A percentile compares a stretch with the other conserved stretches of the same genome.
phyloP scores from a whole-genome alignment of 2,113 vertebrate genomes.

The Channa argus region DNA sequence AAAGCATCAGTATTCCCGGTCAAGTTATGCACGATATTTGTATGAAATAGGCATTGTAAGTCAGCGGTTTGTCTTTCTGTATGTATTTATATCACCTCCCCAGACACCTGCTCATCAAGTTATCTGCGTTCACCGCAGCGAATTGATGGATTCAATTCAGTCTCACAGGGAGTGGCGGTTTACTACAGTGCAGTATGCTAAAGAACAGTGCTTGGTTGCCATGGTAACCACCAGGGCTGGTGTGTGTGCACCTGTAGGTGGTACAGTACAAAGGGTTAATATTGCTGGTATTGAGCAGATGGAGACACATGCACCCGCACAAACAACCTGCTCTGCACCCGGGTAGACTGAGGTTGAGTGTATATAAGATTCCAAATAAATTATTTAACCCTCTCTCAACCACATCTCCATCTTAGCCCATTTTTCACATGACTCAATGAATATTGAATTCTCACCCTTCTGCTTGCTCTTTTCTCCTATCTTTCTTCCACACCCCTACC shows the following conservation, averaged over 20 bases:
- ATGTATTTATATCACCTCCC: neutral
- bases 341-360: neutral
- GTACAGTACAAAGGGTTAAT: conserved; percentile 24
- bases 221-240: conserved; percentile 45
- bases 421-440: conserved; percentile 4
- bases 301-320: conserved; percentile 26
- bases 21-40: too few species aligned
- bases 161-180: conserved; percentile 5
- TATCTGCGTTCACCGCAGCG: too few species aligned
- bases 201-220: conserved; percentile 44
- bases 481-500: conserved; percentile 6
- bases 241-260: conserved; percentile 19
- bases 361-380: neutral
- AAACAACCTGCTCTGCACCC: conserved; percentile 4
- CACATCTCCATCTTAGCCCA: neutral
- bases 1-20: neutral
- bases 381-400: neutral
- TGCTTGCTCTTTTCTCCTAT: too few species aligned
- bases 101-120: neutral
- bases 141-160: conserved; percentile 2
- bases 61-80: neutral
- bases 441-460: neutral
- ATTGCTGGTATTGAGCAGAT: conserved; percentile 38
- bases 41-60: neutral
- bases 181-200: conserved; percentile 7